Base-by-base conservation (phyloP, 2,113 vertebrate genomes). In the Clarias batrachus region DNA sequence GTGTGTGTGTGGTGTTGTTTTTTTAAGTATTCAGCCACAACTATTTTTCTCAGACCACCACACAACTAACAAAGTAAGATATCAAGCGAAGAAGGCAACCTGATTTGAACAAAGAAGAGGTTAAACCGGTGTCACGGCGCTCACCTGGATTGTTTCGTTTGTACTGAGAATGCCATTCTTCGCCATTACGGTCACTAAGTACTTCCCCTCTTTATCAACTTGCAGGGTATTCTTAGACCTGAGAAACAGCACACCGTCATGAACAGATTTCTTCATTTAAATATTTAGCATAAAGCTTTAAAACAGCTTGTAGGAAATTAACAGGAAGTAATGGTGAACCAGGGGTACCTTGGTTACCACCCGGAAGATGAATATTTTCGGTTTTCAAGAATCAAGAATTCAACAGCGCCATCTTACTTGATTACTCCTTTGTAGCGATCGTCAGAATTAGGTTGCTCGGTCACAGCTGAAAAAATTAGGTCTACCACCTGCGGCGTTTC, bases 201-300 rank as follows among this genome's bases (percentile, higher is more conserved):
- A 99, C 77, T 93, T 96, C 21, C 98, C 98, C 91, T 95, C 96
- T 87, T 96, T 90, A 0, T 83, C 92, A 4, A 85, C 62, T 17
- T 96, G 94, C 0, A 98, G 95, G 77, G 76, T 91, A 85, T 93
- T 94, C 3, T 90, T 91, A 27, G 96, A 93, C 84, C 98, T 99
- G 83, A 89, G 2, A 70, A 85, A 87, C 12, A 71, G 37, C 73
- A 90, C 48, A 6, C 8, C 8, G 4, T 83, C 12, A 25, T 59
- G 16, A 66, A 68, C n/a, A 41, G 8, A 68, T 82, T 68, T 65
- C 6, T 68, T 65, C 8, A 10, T 37, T 68, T 21, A 68, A n/a
- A 54, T 77, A 16, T 56, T 16, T 25, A n/a, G 25, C 21, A 25
- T 76, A 21, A 71, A 37, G 16, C 16, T 68, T 68, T 16, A 27